Base-by-base conservation (phyloP, 1,140 invertebrate species). In the Sitobion miscanthi region DNA sequence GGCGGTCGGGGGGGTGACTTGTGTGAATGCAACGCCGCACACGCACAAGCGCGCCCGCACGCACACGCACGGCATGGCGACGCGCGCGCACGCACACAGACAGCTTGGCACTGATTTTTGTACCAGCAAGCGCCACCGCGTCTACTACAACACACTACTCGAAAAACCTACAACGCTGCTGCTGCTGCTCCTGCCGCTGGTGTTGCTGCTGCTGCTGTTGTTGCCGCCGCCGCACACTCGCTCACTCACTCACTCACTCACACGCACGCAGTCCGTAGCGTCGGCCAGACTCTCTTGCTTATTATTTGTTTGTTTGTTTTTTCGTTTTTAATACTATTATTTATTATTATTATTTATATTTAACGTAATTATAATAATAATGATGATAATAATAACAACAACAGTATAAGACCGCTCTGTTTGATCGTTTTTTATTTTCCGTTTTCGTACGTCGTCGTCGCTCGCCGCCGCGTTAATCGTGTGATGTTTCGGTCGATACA, bases 81-180 rank as follows among this genome's bases (percentile, higher is more conserved):
- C 45, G n/a, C 23, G 94, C 95, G 95, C 95, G 95, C 93, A 94
- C 90, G 69, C 54, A 83, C 69, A 57, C 90, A 91, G 93, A 85
- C 93, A 52, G 93, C 90, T 93, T 91, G 77, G 93, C 94, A 94
- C 30, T 93, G 94, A 94, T 94, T 94, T 94, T 94, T 95, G 95
- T 95, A 95, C 95, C 95, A 94, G 94, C 95, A 95, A 95, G 95
- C 95, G 95, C 93, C 90, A 93, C 90, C 94, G 90, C 94, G 94
- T 95, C 94, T 94, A 87, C 94, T 94, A 85, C 93, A 94, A 49
- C 86, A 87, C 49, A 90, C 88, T 42, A 57, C 54, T 42, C 52
- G 89, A 90, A 90, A 90, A 90, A 90, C 54, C 54, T 90, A 90
- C 89, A 90, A 90, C 89, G 57, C 89, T 30, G 89, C 89, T 54